phyloP scores from a whole-genome alignment of 2,113 vertebrate species.

The Gracilinanus agilis region DNA sequence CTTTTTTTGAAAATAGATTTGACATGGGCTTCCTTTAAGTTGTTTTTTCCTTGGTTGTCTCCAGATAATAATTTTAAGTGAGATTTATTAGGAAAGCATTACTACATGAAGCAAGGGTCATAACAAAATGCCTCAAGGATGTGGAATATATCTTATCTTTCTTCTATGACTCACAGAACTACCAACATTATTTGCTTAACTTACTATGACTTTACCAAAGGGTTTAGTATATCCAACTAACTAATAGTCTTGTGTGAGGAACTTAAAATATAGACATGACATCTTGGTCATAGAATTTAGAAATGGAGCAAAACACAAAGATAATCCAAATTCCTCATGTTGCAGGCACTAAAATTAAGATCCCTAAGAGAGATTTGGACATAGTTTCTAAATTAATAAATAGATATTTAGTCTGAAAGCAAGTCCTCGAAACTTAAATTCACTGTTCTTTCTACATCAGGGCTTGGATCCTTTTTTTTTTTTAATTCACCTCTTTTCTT shows the following conservation, averaged over 20 bases:
- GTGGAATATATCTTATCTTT: neutral
- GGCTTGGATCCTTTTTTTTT: neutral
- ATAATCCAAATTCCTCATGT: neutral
- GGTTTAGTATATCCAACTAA: neutral
- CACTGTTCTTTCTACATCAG: neutral
- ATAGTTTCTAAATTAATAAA: too few relatives aligned
- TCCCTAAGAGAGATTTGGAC: neutral
- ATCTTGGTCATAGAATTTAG: neutral
- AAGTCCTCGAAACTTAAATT: neutral
- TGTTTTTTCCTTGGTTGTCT: too few relatives aligned
- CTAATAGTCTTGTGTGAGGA: neutral
- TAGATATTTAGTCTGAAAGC: neutral
- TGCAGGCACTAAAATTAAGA: neutral
- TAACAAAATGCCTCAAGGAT: neutral
- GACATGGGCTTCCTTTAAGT: too few relatives aligned
- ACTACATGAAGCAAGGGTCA: neutral
- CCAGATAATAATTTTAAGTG: neutral
- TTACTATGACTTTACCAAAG: neutral
- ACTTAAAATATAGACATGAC: neutral
- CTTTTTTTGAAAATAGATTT: too few relatives aligned
- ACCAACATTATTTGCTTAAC: neutral
- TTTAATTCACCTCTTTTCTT: neutral
- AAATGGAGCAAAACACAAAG: neutral
- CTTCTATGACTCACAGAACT: neutral
- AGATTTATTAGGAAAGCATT: neutral